phyloP scores from a whole-genome alignment of 2,113 vertebrate genomes.

The Anolis sagrei region DNA sequence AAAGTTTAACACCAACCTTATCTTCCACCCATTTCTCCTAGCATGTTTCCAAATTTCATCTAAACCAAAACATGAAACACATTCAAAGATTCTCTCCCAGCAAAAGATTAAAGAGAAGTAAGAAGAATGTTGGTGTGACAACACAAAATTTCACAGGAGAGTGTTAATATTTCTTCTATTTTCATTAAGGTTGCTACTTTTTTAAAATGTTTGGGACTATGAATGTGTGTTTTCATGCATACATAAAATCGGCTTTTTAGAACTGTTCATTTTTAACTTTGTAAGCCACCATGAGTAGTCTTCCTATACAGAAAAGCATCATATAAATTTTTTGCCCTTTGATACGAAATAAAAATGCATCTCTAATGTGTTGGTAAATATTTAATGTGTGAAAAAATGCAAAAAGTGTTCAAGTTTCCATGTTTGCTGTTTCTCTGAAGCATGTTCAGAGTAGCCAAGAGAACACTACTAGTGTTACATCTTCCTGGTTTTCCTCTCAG shows the following conservation, averaged over 20 bases:
- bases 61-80: not conserved
- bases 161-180: not conserved
- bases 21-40: not conserved
- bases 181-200: not conserved
- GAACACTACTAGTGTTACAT: too few relatives aligned
- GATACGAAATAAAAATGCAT: not conserved
- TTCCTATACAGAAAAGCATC: not conserved
- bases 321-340: not conserved
- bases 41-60: not conserved
- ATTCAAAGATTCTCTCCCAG: not conserved
- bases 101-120: not conserved
- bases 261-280: not conserved
- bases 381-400: not conserved
- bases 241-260: not conserved
- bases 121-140: not conserved
- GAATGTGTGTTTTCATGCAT: not conserved
- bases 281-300: not conserved
- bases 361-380: not conserved
- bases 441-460: not conserved
- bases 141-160: not conserved
- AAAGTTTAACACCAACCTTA: not conserved
- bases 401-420: not conserved
- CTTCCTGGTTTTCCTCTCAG: not conserved
- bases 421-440: not conserved
- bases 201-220: not conserved